Conservation (phyloP, 1,140 invertebrate species). For the Drosophila persimilis region DNA sequence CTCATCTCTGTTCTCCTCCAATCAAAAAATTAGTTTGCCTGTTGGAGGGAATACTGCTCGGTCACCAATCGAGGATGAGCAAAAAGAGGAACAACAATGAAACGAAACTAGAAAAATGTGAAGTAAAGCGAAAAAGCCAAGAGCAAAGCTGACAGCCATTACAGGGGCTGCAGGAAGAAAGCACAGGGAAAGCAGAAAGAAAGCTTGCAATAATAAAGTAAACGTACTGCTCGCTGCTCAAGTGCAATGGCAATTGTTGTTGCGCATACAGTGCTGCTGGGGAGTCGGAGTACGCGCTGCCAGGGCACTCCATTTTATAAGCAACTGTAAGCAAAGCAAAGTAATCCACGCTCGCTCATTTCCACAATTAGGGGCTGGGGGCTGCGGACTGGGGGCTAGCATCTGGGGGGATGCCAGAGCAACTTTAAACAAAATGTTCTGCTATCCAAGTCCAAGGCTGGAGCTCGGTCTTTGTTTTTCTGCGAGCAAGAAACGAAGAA, state of each 20-base stretch:
- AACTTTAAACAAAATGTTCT: slow-evolving; percentile 72
- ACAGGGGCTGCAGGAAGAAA: not conserved
- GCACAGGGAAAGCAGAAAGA: not conserved
- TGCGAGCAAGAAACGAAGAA: not conserved
- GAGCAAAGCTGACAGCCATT: slow-evolving; percentile 4
- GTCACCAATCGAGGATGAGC: no score
- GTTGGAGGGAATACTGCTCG: slow-evolving; percentile 29
- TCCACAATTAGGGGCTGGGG: slow-evolving; percentile 59
- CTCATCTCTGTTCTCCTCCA: not conserved
- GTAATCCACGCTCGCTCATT: slow-evolving; percentile 63
- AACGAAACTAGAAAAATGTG: slow-evolving; percentile 43
- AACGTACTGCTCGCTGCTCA: slow-evolving; percentile 69
- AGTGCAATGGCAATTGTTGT: slow-evolving; percentile 78
- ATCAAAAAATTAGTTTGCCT: slow-evolving; percentile 39
- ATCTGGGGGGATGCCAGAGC: slow-evolving; percentile 1
- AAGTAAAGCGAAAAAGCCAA: slow-evolving; percentile 46
- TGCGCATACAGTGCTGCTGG: slow-evolving; percentile 43
- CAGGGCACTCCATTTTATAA: slow-evolving; percentile 47
- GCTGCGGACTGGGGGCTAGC: not conserved
- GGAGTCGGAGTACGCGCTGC: not conserved
- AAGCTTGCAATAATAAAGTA: slow-evolving; percentile 70
- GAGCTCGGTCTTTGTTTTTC: slow-evolving; percentile 4
- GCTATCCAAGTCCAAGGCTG: slow-evolving; percentile 20
- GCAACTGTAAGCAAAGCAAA: slow-evolving; percentile 57
- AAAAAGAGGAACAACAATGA: slow-evolving; percentile 10